Conservation (phyloP, 2,797 vertebrate genomes). For the Muscicapa comitata region DNA sequence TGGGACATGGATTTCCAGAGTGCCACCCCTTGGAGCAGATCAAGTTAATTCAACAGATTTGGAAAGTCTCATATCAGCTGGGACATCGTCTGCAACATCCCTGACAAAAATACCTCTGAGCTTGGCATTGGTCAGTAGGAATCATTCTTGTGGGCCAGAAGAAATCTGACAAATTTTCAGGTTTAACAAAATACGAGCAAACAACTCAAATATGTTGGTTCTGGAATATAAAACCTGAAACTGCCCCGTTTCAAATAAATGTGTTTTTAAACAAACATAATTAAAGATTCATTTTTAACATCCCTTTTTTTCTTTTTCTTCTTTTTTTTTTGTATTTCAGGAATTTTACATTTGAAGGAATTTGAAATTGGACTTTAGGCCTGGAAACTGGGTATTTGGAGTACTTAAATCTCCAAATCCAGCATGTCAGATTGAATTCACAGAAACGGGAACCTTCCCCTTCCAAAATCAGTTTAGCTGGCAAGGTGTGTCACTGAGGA, state of each 20-base stretch:
- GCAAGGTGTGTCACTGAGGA: not conserved
- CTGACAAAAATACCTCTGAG: not conserved
- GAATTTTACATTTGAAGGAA: not conserved
- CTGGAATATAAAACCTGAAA: not conserved
- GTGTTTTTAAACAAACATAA: not conserved
- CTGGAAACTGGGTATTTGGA: not conserved
- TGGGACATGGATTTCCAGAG: not conserved
- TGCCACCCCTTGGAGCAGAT: not conserved
- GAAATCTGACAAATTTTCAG: not conserved
- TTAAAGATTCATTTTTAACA: not conserved
- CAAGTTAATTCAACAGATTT: not conserved
- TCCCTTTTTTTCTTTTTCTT: rapidly evolving
- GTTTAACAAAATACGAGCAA: rapidly evolving
- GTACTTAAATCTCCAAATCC: not conserved
- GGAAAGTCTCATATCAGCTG: not conserved
- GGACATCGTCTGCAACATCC: not conserved
- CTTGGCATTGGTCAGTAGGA: not conserved
- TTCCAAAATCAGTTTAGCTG: not conserved
- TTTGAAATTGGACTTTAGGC: not conserved
- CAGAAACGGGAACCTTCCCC: not conserved
- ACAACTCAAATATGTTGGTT: not conserved
- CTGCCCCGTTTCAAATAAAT: rapidly evolving
- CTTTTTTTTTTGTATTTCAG: not conserved
- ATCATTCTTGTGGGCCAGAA: not conserved
- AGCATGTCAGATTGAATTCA: not conserved